Conservation (phyloP, 1,140 invertebrate species). For the Drosophila eugracilis region DNA sequence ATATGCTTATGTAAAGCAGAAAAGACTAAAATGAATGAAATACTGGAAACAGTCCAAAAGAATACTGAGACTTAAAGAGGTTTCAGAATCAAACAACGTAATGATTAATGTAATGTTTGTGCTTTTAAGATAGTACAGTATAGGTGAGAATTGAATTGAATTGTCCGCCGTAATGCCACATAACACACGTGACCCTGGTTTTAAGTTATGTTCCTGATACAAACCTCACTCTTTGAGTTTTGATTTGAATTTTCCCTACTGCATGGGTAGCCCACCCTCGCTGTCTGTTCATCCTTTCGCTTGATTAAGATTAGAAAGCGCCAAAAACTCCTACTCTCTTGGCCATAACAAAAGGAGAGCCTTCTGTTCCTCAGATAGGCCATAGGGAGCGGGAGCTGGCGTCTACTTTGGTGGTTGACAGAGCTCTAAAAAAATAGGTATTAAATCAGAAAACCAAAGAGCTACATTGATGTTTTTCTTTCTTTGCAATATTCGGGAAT, state of each 20-base stretch:
- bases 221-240: background rate
- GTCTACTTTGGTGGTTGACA: slow-evolving; percentile 56
- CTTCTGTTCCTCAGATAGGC: slow-evolving; percentile 46
- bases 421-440: slow-evolving; percentile 4
- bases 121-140: too few relatives aligned
- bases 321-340: slow-evolving; percentile 19
- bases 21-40: too few relatives aligned
- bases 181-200: too few relatives aligned
- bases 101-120: too few relatives aligned
- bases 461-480: slow-evolving; percentile 61
- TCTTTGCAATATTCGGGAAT: slow-evolving; percentile 41
- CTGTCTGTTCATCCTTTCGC: slow-evolving; percentile 27
- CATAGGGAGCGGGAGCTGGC: slow-evolving; percentile 30
- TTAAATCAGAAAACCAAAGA: slow-evolving; percentile 40
- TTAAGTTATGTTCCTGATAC: too few relatives aligned
- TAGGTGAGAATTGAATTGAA: too few relatives aligned
- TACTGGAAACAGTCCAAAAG: too few relatives aligned
- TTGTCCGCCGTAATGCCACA: too few relatives aligned
- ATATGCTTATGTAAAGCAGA: too few relatives aligned
- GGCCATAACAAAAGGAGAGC: slow-evolving; percentile 40
- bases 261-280: background rate
- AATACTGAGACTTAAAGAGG: too few relatives aligned
- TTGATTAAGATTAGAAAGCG: slow-evolving; percentile 37
- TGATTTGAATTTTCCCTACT: background rate
- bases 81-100: too few relatives aligned